Percentiles rank a stretch among this genome's conserved stretches.
Evolutionary conservation across 2,113 vertebrate species (phyloP).

Genomic region (Pongo pygmaeus): DNA sequence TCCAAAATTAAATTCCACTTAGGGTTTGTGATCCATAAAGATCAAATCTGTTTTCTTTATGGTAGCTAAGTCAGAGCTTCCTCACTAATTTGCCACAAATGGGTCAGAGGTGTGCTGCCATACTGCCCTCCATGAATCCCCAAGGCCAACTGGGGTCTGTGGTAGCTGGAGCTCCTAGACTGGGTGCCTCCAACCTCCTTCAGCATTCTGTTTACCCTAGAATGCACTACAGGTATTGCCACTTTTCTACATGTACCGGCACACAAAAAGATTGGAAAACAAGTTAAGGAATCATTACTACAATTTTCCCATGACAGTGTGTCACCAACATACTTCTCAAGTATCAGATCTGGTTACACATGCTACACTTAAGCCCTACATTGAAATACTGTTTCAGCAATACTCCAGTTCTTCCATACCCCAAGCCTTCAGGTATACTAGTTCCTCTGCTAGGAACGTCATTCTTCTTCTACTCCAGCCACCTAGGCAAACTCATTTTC

Average conservation of each 20-base stretch:
- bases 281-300: background rate
- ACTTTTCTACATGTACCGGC: background rate
- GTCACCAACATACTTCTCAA: background rate
- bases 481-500: background rate
- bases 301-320: background rate
- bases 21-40: background rate
- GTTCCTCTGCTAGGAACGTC: background rate
- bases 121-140: background rate
- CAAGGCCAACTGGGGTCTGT: background rate
- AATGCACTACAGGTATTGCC: background rate
- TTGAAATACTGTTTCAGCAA: background rate
- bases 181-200: background rate
- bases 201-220: background rate
- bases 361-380: background rate
- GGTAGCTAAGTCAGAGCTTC: background rate
- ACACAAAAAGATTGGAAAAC: background rate
- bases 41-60: background rate
- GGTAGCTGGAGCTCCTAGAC: background rate
- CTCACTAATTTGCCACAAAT: background rate
- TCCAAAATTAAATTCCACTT: slow-evolving; percentile 13
- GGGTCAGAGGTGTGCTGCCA: background rate
- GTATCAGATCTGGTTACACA: background rate
- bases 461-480: background rate
- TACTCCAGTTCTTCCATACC: background rate
- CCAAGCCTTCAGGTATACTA: background rate